phyloP scores from a whole-genome alignment of 2,888 invertebrate genomes.

The Tenthredo scrophulariae region DNA sequence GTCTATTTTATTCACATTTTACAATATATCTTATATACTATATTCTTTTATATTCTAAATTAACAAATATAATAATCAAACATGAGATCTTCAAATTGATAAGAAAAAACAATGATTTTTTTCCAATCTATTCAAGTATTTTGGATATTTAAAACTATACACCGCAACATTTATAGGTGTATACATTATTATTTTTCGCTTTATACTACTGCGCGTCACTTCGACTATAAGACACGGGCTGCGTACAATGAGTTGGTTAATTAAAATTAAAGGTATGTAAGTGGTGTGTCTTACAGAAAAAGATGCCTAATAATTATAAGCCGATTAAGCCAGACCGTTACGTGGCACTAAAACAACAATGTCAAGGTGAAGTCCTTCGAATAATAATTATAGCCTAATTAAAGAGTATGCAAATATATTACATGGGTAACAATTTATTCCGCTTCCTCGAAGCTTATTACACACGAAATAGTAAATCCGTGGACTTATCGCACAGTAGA shows the following conservation, averaged over 20 bases:
- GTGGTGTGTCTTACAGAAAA: background rate
- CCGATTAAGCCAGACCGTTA: background rate
- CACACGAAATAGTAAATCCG: background rate
- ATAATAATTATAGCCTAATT: constrained; percentile 4
- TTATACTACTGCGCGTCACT: background rate
- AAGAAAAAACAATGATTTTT: no score
- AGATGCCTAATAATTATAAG: background rate
- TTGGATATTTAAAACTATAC: no score
- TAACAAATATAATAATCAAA: background rate
- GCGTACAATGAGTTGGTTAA: background rate
- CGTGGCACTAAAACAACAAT: background rate
- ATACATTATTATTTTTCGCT: background rate
- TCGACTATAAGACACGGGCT: background rate
- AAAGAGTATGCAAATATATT: constrained; percentile 26
- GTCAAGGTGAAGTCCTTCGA: constrained; percentile 25
- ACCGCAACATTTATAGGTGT: no score
- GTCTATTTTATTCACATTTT: background rate
- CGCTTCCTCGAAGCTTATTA: background rate
- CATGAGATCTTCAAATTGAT: background rate
- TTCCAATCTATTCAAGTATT: no score
- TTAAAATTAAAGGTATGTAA: background rate
- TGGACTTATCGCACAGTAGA: no score
- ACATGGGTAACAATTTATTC: background rate
- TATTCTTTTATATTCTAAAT: no score
- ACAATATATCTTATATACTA: background rate